Percentiles rank a stretch among this genome's conserved stretches.
These are phyloP conservation scores for Psix sp. DNA, from an alignment of 1,140 invertebrate genomes.

Conservation along the genomic window DNA sequence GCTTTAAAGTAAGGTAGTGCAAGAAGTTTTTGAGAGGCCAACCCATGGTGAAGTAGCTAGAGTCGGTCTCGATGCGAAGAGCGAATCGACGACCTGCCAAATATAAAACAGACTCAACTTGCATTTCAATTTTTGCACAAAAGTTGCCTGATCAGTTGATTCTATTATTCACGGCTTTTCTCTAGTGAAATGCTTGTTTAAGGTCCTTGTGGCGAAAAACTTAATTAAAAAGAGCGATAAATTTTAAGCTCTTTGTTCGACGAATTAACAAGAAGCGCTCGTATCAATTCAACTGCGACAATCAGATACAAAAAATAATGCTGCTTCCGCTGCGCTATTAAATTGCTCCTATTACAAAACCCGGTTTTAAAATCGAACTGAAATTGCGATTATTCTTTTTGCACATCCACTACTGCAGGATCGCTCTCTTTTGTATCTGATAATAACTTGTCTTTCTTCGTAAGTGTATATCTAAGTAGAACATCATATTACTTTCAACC, in stretches of 20 bases:
- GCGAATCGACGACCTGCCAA: conserved; percentile 17
- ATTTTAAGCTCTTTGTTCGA: conserved; percentile 9
- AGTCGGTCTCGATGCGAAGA: conserved; percentile 1
- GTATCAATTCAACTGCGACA: conserved; percentile 11
- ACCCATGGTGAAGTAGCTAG: conserved; percentile 61
- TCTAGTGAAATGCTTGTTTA: no score
- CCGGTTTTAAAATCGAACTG: neutral
- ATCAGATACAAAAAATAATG: conserved; percentile 4
- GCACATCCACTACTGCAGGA: neutral
- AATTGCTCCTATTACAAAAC: no score
- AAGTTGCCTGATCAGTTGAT: no score
- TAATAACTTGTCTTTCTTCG: conserved; percentile 10
- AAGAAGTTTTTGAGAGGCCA: conserved; percentile 72
- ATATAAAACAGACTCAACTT: conserved; percentile 8
- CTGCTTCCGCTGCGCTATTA: no score
- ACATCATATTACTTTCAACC: conserved; percentile 28
- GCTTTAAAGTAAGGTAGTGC: conserved; percentile 73
- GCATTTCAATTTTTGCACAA: no score
- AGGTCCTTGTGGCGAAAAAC: no score
- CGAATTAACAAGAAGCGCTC: conserved; percentile 14
- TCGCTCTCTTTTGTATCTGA: neutral
- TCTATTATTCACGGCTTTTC: no score
- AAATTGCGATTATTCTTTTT: neutral
- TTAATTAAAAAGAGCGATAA: conserved; percentile 10
- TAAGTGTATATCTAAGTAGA: conserved; percentile 36